phyloP scores from a whole-genome alignment of 2,888 invertebrate species.

The Drosophila multiciliata region DNA sequence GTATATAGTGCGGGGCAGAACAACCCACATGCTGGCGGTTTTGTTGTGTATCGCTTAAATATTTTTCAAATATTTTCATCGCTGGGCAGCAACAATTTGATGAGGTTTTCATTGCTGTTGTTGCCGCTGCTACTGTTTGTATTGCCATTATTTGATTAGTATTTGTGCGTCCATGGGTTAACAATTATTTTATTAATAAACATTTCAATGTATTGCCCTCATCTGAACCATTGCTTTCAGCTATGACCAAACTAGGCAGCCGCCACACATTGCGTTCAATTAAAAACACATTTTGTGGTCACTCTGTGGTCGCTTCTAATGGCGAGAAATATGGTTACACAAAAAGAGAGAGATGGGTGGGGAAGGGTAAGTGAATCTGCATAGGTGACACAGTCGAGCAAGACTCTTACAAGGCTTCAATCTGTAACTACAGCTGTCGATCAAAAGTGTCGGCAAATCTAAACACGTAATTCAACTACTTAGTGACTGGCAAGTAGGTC shows the following conservation, averaged over 20 bases:
- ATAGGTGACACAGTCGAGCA: conserved; percentile 23
- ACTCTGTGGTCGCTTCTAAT: conserved; percentile 45
- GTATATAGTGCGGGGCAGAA: conserved; percentile 1
- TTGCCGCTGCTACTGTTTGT: conserved; percentile 30
- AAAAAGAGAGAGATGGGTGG: too few species aligned
- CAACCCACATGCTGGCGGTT: conserved; percentile 58
- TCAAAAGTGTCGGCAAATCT: conserved; percentile 46
- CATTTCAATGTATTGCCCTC: conserved; percentile 75
- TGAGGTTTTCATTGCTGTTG: conserved; percentile 36
- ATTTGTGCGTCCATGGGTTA: conserved; percentile 54
- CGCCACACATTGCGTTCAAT: conserved; percentile 70
- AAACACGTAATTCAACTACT: conserved; percentile 36
- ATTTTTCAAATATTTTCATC: conserved; percentile 76
- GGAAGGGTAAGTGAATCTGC: neutral
- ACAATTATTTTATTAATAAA: conserved; percentile 79
- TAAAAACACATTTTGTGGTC: conserved; percentile 79
- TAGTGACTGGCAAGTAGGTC: conserved; percentile 57
- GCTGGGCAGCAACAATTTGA: conserved; percentile 39
- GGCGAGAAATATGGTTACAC: neutral
- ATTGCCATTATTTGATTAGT: conserved; percentile 69
- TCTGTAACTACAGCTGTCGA: conserved; percentile 11
- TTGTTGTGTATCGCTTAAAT: conserved; percentile 63
- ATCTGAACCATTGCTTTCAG: conserved; percentile 49
- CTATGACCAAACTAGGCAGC: conserved; percentile 42
- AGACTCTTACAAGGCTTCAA: conserved; percentile 46